phyloP scores from a whole-genome alignment of 2,888 invertebrate species.

The Eledone cirrhosa region DNA sequence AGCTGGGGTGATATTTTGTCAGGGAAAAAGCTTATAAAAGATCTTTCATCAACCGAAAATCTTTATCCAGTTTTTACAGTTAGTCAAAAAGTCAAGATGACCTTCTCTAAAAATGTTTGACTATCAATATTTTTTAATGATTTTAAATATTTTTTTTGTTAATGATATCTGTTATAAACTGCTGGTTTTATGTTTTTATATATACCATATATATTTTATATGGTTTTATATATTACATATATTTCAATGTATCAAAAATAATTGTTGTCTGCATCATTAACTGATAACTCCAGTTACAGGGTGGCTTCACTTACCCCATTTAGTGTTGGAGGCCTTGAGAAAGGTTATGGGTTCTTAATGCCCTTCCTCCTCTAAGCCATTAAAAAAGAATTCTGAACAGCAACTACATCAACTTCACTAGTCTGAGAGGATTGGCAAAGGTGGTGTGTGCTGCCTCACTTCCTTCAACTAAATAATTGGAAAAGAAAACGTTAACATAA shows the following conservation, averaged over 20 bases:
- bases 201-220: neutral
- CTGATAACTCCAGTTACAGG: too few relatives aligned
- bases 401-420: too few relatives aligned
- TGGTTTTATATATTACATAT: neutral
- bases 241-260: neutral
- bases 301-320: too few relatives aligned
- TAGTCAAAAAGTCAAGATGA: constrained; percentile 61
- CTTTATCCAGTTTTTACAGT: constrained; percentile 62
- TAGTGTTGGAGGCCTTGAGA: too few relatives aligned
- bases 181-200: neutral
- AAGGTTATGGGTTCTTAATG: too few relatives aligned
- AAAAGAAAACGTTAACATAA: too few relatives aligned
- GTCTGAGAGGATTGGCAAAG: too few relatives aligned
- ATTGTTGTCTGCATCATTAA: too few relatives aligned
- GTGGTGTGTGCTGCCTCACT: too few relatives aligned
- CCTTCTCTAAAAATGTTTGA: constrained; percentile 59
- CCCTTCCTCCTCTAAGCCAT: too few relatives aligned
- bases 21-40: constrained; percentile 51
- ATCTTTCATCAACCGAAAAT: constrained; percentile 40
- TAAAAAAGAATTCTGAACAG: too few relatives aligned
- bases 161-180: neutral
- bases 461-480: too few relatives aligned
- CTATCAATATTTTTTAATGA: neutral
- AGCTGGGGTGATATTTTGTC: constrained; percentile 52
- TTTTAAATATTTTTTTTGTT: neutral